A percentile compares a stretch with the other conserved stretches of the same genome.
Evolutionary conservation across 2,888 invertebrate species (phyloP).

Genomic region (Phanerotoma sp.): DNA sequence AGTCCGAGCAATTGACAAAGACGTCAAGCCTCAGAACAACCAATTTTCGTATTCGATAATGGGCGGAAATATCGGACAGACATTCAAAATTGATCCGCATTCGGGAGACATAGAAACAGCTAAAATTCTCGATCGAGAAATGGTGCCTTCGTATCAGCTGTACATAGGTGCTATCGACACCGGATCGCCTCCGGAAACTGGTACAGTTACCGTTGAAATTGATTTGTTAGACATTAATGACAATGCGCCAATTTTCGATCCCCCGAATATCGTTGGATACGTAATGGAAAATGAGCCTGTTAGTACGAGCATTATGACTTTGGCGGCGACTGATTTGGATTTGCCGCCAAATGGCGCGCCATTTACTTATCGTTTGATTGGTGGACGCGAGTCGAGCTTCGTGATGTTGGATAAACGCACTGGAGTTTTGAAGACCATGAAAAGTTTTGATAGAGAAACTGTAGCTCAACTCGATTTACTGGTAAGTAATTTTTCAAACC

Average conservation of each 20-base stretch:
- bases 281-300: constrained; percentile 86
- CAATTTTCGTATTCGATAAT: constrained; percentile 90
- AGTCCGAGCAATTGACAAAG: constrained; percentile 88
- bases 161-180: constrained; percentile 87
- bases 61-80: constrained; percentile 78
- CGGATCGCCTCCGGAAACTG: constrained; percentile 87
- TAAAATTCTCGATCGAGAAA: constrained; percentile 78
- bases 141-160: constrained; percentile 71
- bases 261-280: constrained; percentile 70
- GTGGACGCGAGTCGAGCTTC: constrained; percentile 75
- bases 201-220: constrained; percentile 82
- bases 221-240: constrained; percentile 87
- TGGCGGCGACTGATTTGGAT: constrained; percentile 88
- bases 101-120: constrained; percentile 81
- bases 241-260: constrained; percentile 83
- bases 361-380: constrained; percentile 77
- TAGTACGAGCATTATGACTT: constrained; percentile 77
- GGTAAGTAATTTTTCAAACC: constrained; percentile 46
- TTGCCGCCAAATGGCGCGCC: constrained; percentile 89
- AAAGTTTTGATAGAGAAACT: constrained; percentile 78
- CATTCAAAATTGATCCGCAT: constrained; percentile 86
- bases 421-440: constrained; percentile 77
- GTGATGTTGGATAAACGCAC: constrained; percentile 78
- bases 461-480: constrained; percentile 73
- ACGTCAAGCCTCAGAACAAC: constrained; percentile 87